Evolutionary conservation across 2,888 invertebrate genomes (phyloP).

Genomic region (Caenorhabditis becei): DNA sequence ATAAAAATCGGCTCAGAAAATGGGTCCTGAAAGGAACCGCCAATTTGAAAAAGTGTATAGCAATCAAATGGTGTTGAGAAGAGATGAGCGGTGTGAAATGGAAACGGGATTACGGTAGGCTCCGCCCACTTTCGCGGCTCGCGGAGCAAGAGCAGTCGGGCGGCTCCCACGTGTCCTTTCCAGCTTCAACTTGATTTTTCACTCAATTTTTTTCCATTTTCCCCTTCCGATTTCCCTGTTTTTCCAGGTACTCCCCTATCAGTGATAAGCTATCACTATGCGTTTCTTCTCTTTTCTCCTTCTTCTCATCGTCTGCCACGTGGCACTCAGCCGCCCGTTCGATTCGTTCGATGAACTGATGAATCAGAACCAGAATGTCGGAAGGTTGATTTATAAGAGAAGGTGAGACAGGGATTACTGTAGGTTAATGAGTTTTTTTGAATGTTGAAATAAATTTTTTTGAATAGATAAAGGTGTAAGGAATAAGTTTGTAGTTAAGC

Average conservation of each 20-base stretch:
- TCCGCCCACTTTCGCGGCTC: background rate
- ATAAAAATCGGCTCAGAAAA: background rate
- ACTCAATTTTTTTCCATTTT: background rate
- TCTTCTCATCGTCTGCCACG: conserved; percentile 33
- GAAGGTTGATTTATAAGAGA: conserved; percentile 32
- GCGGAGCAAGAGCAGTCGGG: background rate
- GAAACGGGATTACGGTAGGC: background rate
- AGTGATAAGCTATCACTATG: conserved; percentile 36
- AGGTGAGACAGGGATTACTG: conserved; percentile 7
- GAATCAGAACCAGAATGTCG: conserved; percentile 8
- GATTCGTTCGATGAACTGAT: background rate
- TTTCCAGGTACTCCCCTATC: conserved; percentile 37
- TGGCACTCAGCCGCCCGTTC: conserved; percentile 27
- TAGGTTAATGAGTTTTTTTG: background rate
- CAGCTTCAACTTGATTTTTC: background rate
- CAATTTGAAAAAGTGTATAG: background rate
- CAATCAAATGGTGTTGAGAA: conserved; percentile 2
- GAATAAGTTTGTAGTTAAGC: no score
- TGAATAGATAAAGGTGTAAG: no score
- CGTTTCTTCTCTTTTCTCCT: conserved; percentile 37
- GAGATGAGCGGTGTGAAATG: background rate
- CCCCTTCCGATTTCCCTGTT: background rate
- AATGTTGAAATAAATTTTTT: no score
- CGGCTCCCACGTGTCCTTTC: background rate
- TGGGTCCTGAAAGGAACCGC: background rate